Conservation (phyloP, 2,888 invertebrate genomes). For the Dromius quadrimaculatus region DNA sequence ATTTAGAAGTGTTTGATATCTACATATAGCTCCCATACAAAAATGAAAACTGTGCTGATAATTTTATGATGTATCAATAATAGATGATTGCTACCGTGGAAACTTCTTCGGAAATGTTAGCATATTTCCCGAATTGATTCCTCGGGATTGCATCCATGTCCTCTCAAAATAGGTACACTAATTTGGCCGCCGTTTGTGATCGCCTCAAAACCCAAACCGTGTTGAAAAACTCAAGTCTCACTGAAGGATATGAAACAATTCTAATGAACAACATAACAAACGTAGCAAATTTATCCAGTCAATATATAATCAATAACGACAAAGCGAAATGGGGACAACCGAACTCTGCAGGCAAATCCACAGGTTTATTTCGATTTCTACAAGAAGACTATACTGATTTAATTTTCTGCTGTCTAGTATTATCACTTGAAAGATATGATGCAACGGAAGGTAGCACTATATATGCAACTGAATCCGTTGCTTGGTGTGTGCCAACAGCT, state of each 20-base stretch:
- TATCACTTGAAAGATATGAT: slow-evolving; percentile 46
- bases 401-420: slow-evolving; percentile 53
- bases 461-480: slow-evolving; percentile 54
- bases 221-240: slow-evolving; percentile 52
- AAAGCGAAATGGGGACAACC: slow-evolving; percentile 55
- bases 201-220: slow-evolving; percentile 54
- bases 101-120: slow-evolving; percentile 41
- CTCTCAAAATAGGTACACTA: slow-evolving; percentile 60
- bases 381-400: slow-evolving; percentile 54
- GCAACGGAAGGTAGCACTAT: slow-evolving; percentile 53
- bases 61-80: slow-evolving; percentile 6
- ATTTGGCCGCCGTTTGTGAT: slow-evolving; percentile 62
- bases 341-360: slow-evolving; percentile 53
- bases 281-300: slow-evolving; percentile 52
- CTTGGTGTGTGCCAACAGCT: slow-evolving; percentile 55
- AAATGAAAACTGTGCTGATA: slow-evolving; percentile 27
- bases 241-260: slow-evolving; percentile 54
- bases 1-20: slow-evolving; percentile 1
- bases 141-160: slow-evolving; percentile 60
- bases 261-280: slow-evolving; percentile 54
- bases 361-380: slow-evolving; percentile 53
- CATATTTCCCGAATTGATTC: slow-evolving; percentile 60
- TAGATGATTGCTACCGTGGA: slow-evolving; percentile 54
- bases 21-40: slow-evolving; percentile 37
- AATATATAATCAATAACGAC: slow-evolving; percentile 53